Evolutionary conservation across 37 sponge, comb jelly and placozoan genomes (phyloP), one percentile per base, ranked within the genome.

Genomic region (Halichondria panicea): DNA sequence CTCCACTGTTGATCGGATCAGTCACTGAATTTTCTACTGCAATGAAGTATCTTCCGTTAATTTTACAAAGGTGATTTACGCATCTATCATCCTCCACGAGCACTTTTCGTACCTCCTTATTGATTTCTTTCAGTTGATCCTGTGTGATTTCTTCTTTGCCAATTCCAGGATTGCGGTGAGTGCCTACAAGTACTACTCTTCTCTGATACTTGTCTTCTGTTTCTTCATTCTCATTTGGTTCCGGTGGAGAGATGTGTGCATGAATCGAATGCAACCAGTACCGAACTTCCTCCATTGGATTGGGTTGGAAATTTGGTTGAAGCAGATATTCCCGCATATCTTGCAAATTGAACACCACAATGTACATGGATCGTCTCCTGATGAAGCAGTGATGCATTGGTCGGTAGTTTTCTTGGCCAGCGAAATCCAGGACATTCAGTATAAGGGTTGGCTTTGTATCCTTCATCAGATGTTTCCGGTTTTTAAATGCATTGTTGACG

Each of bases 321-420:
- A 69, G 58, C 55, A 28, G 61, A 24, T n/a, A 38, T 33, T 24
- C 30, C n/a, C 32, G 22, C 64, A 65, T 50, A 2, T 72, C 25
- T 18, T 43, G 55, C 4, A 46, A 19, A 66, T 85, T 77, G 66
- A 56, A 77, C 0, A 80, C 71, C 12, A 80, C 74, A 9, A 80
- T 9, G 64, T 79, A 87, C 37, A 87, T 36, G 27, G 87, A 55
- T 9, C 76, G 68, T 21, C 72, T 74, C 27, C 75, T 74, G 53
- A 87, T 87, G 61, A 87, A 87, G 71, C 87, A 87, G 39, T 81
- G 89, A 40, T 88, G 89, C 89, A 88, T 88, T 69, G 89, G 78
- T 6, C 78, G 72, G 42, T 88, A 87, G 30, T 57, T 69, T 0
- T 74, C 53, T 38, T 87, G 87, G 3, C 81, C 87, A 40, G 81